Conservation (phyloP, 1,140 invertebrate species). For the Holotrichia oblita region DNA sequence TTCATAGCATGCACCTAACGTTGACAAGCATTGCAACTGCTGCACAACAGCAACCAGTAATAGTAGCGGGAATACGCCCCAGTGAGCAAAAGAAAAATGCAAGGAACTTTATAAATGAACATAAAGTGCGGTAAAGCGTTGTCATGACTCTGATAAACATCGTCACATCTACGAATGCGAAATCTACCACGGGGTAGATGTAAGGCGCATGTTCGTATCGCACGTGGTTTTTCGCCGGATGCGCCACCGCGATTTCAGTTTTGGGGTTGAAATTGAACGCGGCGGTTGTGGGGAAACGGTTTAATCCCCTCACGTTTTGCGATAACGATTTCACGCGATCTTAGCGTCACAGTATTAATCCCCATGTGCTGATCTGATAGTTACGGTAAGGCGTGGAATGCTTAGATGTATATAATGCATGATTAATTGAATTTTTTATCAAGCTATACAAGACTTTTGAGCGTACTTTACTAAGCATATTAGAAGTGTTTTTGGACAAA, state of each 20-base stretch:
- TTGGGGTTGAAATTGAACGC: conserved; percentile 16
- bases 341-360: not conserved
- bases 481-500: no score
- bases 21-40: not conserved
- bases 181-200: not conserved
- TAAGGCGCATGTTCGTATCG: conserved; percentile 12
- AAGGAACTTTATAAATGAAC: conserved; percentile 32
- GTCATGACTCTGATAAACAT: conserved; percentile 36
- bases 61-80: conserved; percentile 1
- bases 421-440: not conserved
- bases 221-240: conserved; percentile 29
- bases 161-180: conserved; percentile 20
- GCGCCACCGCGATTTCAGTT: conserved; percentile 13
- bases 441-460: not conserved
- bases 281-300: not conserved
- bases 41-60: not conserved
- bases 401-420: conserved; percentile 14
- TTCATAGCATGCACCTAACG: not conserved
- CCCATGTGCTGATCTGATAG: not conserved
- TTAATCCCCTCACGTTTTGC: not conserved
- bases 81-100: conserved; percentile 11
- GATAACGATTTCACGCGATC: conserved; percentile 5
- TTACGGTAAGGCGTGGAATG: not conserved
- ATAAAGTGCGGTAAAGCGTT: conserved; percentile 35
- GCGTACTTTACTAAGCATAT: no score